Percentiles rank a stretch among this genome's conserved stretches.
Evolutionary conservation across 1,140 invertebrate species (phyloP).

Genomic region (Agrilus planipennis): DNA sequence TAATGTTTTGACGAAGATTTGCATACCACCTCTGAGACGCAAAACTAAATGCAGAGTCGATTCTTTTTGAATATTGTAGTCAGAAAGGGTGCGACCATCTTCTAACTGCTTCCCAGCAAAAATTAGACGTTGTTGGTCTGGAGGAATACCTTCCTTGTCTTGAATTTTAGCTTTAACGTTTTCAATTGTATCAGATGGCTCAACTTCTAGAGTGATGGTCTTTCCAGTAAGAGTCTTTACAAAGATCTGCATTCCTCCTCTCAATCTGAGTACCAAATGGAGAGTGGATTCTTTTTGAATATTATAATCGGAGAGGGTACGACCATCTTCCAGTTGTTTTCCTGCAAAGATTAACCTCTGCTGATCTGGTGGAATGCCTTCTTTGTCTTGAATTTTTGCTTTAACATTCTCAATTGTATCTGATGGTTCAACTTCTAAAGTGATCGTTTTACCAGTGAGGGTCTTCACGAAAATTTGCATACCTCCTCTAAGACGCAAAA

Average conservation of each 20-base stretch:
- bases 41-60: conserved; percentile 64
- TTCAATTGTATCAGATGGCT: conserved; percentile 61
- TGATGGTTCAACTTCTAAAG: conserved; percentile 62
- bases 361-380: conserved; percentile 57
- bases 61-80: conserved; percentile 70
- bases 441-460: conserved; percentile 65
- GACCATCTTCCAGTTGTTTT: conserved; percentile 61
- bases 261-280: conserved; percentile 49
- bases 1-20: conserved; percentile 59
- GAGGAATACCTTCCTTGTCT: conserved; percentile 46
- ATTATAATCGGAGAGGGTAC: conserved; percentile 49
- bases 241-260: conserved; percentile 60
- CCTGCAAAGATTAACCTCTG: conserved; percentile 58
- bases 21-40: conserved; percentile 63
- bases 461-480: conserved; percentile 70
- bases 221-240: conserved; percentile 63
- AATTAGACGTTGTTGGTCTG: conserved; percentile 49
- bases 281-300: conserved; percentile 67
- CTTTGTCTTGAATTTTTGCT: conserved; percentile 63
- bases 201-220: conserved; percentile 60
- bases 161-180: conserved; percentile 62
- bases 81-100: conserved; percentile 63
- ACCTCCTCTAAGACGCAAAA: conserved; percentile 46
- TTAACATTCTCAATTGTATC: conserved; percentile 72
- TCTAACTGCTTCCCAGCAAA: conserved; percentile 69